These are phyloP conservation scores for Tanytarsus gracilentus DNA, from an alignment of 2,888 invertebrate species.

Conservation along the genomic window DNA sequence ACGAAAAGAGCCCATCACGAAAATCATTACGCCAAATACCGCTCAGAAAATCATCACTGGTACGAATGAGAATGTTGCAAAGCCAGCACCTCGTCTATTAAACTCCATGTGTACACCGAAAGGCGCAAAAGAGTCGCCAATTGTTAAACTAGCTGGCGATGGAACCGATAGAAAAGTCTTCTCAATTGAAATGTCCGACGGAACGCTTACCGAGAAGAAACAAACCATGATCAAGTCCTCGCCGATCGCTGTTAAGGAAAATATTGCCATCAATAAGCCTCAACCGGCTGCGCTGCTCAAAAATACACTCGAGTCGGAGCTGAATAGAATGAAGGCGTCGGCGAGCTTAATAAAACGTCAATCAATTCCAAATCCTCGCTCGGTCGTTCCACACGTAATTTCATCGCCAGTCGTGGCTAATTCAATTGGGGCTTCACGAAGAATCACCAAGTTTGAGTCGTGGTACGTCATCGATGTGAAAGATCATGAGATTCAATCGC, in stretches of 20 bases:
- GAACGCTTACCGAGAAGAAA: neutral
- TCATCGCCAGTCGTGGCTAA: neutral
- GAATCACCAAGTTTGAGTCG: conserved; percentile 43
- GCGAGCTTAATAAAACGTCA: conserved; percentile 1
- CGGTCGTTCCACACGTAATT: neutral
- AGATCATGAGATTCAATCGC: conserved; percentile 29
- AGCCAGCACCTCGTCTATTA: conserved; percentile 5
- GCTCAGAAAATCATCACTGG: neutral
- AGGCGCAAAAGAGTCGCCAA: conserved; percentile 2
- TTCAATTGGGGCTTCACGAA: neutral
- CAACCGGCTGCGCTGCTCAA: conserved; percentile 13
- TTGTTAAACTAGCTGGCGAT: conserved; percentile 15
- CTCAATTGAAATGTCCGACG: conserved; percentile 7
- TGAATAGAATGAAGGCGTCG: conserved; percentile 17
- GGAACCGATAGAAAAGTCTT: conserved; percentile 16
- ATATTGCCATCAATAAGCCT: conserved; percentile 8
- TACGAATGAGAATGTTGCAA: neutral
- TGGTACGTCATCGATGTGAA: conserved; percentile 42
- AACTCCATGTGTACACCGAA: conserved; percentile 18
- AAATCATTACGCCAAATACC: neutral
- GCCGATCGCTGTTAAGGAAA: conserved; percentile 12
- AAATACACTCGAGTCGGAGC: conserved; percentile 16
- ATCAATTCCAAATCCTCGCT: neutral
- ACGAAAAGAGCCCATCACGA: neutral
- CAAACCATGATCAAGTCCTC: neutral